Evolutionary conservation across 1,140 invertebrate genomes (phyloP), one percentile per base, ranked within the genome.

Genomic region (Tribolium madens): DNA sequence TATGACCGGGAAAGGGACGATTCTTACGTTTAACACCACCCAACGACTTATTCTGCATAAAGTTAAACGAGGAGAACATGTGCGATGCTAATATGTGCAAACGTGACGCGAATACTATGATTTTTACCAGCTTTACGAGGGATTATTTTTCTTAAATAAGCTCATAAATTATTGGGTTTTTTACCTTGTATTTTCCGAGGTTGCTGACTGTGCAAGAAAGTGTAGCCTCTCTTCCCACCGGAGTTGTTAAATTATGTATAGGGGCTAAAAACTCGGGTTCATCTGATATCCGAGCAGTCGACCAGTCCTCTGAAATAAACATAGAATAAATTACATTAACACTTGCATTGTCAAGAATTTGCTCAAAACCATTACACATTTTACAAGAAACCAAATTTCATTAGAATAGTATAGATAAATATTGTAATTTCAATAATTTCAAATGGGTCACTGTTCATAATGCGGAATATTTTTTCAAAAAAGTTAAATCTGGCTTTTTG

Each of bases 161-260:
- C 68, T 18, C 64, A 69, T 69, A 69, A 42, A 69, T 69, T 36
- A 46, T 42, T 36, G 64, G 10, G 9, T 72, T 74, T 79, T 86
- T 89, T 89, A 94, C 93, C 90, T 93, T 93, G 84, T 92, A 94
- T 84, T 91, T 92, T 17, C 92, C 93, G 33, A 95, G 89, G 84
- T 93, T 91, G 48, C 91, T 90, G 6, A 95, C 92, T 69, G 90
- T 90, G 85, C 93, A 95, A 36, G 92, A 92, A 46, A 95, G 89
- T 71, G 93, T 87, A 7, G 92, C 93, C 83, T 94, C 93, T 76
- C 92, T 88, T 12, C 93, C 93, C 14, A 93, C 88, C 14, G 92
- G 89, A 26, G 92, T 91, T 10, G 93, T 95, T 77, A 94, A 89
- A 85, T 95, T 95, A 53, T 90, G 88, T 73, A 95, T 92, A 9